A percentile compares a stretch with the other conserved stretches of the same genome.
Evolutionary conservation across 1,140 invertebrate species (phyloP).

Genomic region (Bombus cullumanus): DNA sequence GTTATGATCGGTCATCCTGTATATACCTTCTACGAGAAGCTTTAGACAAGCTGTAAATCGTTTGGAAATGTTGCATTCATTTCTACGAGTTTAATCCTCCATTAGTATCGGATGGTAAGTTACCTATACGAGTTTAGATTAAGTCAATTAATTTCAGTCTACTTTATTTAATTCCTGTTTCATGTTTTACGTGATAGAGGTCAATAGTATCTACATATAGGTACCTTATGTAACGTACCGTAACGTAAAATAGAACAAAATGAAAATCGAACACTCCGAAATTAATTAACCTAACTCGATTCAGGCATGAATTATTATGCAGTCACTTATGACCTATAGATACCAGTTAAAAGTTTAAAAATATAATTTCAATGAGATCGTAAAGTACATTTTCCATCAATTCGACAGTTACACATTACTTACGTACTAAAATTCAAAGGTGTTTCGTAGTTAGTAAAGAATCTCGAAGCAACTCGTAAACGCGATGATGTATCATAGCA

Average conservation of each 20-base stretch:
- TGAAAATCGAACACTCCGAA: background rate
- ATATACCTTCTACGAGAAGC: background rate
- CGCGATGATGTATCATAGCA: slow-evolving; percentile 15
- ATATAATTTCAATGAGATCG: too few relatives aligned
- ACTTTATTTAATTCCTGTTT: background rate
- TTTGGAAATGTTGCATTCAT: background rate
- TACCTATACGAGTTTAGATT: background rate
- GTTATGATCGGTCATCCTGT: background rate
- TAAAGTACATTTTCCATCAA: too few relatives aligned
- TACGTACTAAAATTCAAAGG: background rate
- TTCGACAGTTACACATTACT: background rate
- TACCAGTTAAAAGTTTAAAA: too few relatives aligned
- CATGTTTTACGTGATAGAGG: background rate
- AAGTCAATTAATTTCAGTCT: background rate
- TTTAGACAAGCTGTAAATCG: background rate
- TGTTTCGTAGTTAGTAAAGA: background rate
- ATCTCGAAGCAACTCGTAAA: background rate
- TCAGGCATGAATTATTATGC: background rate
- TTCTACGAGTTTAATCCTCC: background rate
- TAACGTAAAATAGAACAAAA: background rate
- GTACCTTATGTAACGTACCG: too few relatives aligned
- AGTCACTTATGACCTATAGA: too few relatives aligned
- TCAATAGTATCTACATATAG: background rate
- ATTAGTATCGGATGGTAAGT: background rate
- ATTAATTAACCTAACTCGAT: background rate